Evolutionary conservation across 2,888 invertebrate genomes (phyloP), one percentile per base, ranked within the genome.

Genomic region (Dasysyrphus tricinctus): DNA sequence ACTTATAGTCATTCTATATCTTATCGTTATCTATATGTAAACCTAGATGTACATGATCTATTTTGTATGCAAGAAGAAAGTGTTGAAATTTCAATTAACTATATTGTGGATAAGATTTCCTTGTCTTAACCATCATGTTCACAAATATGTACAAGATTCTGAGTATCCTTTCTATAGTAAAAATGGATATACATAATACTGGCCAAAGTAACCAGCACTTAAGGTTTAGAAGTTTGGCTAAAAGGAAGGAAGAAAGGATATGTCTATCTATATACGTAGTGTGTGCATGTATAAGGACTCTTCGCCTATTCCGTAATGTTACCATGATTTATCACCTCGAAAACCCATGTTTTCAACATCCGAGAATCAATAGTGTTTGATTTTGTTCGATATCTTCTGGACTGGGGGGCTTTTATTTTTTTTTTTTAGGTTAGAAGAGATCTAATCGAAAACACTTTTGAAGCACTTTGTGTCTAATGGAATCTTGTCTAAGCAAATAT

Each of bases 61-160:
- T 44, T 59, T 72, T 9, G 37, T 34, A 11, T 24, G 54, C 59
- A 42, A 37, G 34, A 37, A n/a, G 39, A 24, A 67, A 69, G 84
- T 80, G 80, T 77, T 80, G 73, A 84, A 84, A 77, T 85, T 85
- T 85, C 80, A 81, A 85, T 85, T 80, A 80, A 85, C 80, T 76
- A 29, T 24, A 37, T 29, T 49, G 32, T 61, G 83, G 57, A 65
- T 67, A 72, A 65, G 63, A 75, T 39, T 57, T 74, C 29, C 39
- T 42, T n/a, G 5, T 67, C 34, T 14, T 19, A 34, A 16, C 34
- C 39, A 39, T 24, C 54, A 69, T 57, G 69, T 70, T 39, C 70
- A 57, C 76, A 79, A 80, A 80, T 54, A 61, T 39, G 29, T 77
- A 77, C n/a, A 12, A 37, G 54, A 56, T 49, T 37, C n/a, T 54